Evolutionary conservation across 2,113 vertebrate species (phyloP).

Genomic region (Morphnarchus princeps): DNA sequence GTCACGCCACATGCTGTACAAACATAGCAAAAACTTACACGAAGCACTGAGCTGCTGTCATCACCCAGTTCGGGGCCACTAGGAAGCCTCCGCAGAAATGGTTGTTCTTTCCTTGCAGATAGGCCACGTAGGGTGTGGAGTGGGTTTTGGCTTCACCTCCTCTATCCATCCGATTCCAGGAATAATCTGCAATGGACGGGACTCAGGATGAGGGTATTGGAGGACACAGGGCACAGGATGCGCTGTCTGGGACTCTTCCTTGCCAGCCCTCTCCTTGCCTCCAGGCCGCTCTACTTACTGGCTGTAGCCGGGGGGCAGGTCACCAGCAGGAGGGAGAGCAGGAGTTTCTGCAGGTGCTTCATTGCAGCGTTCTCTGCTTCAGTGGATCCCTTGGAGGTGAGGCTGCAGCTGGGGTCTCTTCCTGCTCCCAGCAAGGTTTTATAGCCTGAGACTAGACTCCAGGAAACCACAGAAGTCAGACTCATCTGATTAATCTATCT

Average conservation of each 20-base stretch:
- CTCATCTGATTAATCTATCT: constrained; percentile 8
- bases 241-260: not conserved
- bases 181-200: not conserved
- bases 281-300: not conserved
- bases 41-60: constrained; percentile 53
- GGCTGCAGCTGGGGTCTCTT: not conserved
- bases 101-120: not conserved
- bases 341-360: not conserved
- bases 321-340: constrained; percentile 8
- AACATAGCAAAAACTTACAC: not conserved
- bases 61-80: constrained; percentile 35
- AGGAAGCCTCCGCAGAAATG: constrained; percentile 36
- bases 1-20: rapidly evolving
- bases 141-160: not conserved
- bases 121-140: not conserved
- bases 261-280: not conserved
- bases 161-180: not conserved
- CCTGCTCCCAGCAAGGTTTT: constrained; percentile 21
- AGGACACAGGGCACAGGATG: rapidly evolving
- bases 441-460: constrained; percentile 42
- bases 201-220: not conserved
- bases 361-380: not conserved
- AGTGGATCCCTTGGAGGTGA: not conserved
- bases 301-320: not conserved
- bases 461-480: constrained; percentile 49